phyloP scores from a whole-genome alignment of 2,888 invertebrate species.

The Podotricha telesiphe region DNA sequence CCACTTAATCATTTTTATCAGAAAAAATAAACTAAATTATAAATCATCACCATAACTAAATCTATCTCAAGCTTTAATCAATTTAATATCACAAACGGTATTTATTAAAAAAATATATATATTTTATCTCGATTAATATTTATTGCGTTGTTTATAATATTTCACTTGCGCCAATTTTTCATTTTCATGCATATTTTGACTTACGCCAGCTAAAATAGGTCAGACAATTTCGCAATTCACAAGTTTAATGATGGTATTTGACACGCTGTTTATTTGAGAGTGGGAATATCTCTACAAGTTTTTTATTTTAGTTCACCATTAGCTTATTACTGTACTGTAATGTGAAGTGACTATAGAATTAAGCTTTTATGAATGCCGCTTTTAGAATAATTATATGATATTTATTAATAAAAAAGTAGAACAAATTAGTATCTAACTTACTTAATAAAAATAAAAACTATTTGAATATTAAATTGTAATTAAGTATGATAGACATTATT shows the following conservation, averaged over 20 bases:
- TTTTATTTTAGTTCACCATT: not conserved
- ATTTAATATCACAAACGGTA: too few species aligned
- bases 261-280: constrained; percentile 8
- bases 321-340: not conserved
- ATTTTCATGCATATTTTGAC: constrained; percentile 15
- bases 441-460: too few species aligned
- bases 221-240: constrained; percentile 8
- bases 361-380: not conserved
- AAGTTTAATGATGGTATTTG: constrained; percentile 12
- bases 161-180: constrained; percentile 1
- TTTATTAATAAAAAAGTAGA: not conserved
- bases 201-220: constrained; percentile 16
- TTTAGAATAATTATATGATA: not conserved
- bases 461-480: not conserved
- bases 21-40: too few species aligned
- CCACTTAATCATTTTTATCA: too few species aligned
- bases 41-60: too few species aligned
- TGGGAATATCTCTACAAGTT: not conserved
- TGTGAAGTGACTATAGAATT: not conserved
- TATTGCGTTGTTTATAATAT: not conserved
- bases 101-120: too few species aligned
- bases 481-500: not conserved
- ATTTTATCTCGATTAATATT: not conserved
- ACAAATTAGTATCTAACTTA: too few species aligned
- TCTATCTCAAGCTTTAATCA: too few species aligned